Evolutionary conservation across 2,113 vertebrate species (phyloP).

Genomic region (Cnemophilus loriae): DNA sequence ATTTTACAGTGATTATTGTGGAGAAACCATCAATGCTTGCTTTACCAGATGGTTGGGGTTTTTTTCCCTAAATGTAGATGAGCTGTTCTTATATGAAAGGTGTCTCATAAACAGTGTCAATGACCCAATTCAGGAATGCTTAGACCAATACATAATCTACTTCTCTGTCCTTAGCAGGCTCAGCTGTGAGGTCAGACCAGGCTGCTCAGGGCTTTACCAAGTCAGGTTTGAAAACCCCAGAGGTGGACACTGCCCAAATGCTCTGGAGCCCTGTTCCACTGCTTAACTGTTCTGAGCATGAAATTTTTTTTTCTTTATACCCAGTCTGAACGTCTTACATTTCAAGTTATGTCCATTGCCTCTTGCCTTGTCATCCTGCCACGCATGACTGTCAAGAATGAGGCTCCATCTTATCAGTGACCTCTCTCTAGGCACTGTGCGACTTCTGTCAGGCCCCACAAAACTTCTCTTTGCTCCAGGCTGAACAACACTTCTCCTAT

Average conservation of each 20-base stretch:
- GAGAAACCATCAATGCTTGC: not conserved
- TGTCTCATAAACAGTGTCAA: not conserved
- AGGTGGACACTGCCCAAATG: not conserved
- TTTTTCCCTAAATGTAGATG: not conserved
- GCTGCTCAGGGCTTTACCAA: not conserved
- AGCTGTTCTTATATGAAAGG: not conserved
- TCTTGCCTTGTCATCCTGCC: not conserved
- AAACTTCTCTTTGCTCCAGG: not conserved
- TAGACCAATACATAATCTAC: not conserved
- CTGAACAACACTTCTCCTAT: not conserved
- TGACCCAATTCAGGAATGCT: conserved; percentile 8
- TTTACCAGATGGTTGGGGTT: not conserved
- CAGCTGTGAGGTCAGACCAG: conserved; percentile 10
- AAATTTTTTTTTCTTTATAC: not conserved
- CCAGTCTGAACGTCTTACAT: not conserved
- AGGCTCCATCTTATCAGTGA: not conserved
- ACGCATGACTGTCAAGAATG: not conserved
- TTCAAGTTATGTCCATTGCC: not conserved
- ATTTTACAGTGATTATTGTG: not conserved
- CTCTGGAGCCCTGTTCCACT: not conserved
- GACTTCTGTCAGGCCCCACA: not conserved
- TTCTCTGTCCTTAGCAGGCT: not conserved
- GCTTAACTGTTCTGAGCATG: not conserved
- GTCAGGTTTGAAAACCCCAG: not conserved
- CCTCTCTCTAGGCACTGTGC: not conserved